A percentile compares a stretch with the other conserved stretches of the same genome.
These are phyloP conservation scores for Pherbina coryleti DNA, from an alignment of 2,888 invertebrate species.

Conservation along the genomic window DNA sequence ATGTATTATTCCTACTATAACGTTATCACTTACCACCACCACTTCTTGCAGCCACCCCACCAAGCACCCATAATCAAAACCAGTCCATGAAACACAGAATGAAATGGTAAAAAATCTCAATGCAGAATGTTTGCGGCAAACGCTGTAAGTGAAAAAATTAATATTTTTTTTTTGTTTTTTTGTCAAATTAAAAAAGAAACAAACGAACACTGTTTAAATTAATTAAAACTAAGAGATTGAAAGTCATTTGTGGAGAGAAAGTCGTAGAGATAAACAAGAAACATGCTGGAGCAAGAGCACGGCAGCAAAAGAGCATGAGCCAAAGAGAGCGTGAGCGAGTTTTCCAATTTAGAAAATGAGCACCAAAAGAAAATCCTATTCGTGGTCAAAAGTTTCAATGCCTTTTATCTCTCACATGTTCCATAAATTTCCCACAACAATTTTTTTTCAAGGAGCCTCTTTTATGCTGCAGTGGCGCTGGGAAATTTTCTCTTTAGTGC, in stretches of 20 bases:
- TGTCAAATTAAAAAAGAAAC: conserved; percentile 1
- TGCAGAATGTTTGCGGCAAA: conserved; percentile 30
- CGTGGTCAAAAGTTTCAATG: neutral
- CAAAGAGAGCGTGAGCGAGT: neutral
- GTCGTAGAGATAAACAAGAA: neutral
- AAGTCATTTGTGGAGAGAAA: neutral
- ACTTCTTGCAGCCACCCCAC: neutral
- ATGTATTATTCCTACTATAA: neutral
- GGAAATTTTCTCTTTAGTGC: conserved; percentile 10
- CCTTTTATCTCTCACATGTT: neutral
- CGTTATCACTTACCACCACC: neutral
- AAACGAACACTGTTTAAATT: conserved; percentile 14
- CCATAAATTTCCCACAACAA: neutral
- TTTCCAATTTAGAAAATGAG: neutral
- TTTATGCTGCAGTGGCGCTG: neutral
- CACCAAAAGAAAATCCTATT: neutral
- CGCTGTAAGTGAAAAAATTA: conserved; percentile 32
- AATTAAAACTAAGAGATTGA: neutral
- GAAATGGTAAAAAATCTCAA: neutral
- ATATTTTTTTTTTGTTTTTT: neutral
- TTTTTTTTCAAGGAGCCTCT: neutral
- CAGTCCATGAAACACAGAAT: neutral
- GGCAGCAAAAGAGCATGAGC: neutral
- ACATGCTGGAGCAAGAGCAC: neutral
- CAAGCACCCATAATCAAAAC: neutral